Evolutionary conservation across 2,888 invertebrate species (phyloP).

Genomic region (Stegana nigrithorax): DNA sequence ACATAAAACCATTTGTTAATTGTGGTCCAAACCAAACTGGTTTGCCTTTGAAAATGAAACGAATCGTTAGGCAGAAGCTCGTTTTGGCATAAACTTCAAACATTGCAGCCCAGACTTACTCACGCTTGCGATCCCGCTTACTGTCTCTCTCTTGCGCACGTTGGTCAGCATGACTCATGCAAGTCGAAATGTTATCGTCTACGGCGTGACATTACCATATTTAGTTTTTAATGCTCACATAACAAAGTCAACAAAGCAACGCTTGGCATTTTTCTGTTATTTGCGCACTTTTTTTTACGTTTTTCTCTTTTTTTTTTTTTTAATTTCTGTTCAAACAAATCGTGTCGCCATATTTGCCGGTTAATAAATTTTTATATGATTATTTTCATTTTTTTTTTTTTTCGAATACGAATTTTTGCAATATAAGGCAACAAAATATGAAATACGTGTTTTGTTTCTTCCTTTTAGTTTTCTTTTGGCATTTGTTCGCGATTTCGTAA

Average conservation of each 20-base stretch:
- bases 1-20: no score
- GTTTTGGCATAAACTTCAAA: no score
- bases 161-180: conserved; percentile 16
- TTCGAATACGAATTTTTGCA: conserved; percentile 18
- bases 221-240: conserved; percentile 45
- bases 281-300: no score
- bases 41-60: no score
- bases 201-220: conserved; percentile 52
- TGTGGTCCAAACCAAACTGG: no score
- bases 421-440: conserved; percentile 16
- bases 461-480: background rate
- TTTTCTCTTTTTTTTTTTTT: background rate
- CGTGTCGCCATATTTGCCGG: conserved; percentile 57
- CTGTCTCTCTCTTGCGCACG: background rate
- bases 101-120: background rate
- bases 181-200: conserved; percentile 28
- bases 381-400: conserved; percentile 19
- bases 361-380: conserved; percentile 47
- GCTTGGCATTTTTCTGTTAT: background rate
- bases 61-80: no score
- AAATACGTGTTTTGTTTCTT: background rate
- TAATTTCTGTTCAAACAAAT: conserved; percentile 39
- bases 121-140: background rate
- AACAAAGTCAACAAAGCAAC: conserved; percentile 23
- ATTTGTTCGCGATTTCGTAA: background rate